These are phyloP conservation scores for Rugalucina vietnamica DNA, from an alignment of 2,888 invertebrate genomes.

Conservation along the genomic window DNA sequence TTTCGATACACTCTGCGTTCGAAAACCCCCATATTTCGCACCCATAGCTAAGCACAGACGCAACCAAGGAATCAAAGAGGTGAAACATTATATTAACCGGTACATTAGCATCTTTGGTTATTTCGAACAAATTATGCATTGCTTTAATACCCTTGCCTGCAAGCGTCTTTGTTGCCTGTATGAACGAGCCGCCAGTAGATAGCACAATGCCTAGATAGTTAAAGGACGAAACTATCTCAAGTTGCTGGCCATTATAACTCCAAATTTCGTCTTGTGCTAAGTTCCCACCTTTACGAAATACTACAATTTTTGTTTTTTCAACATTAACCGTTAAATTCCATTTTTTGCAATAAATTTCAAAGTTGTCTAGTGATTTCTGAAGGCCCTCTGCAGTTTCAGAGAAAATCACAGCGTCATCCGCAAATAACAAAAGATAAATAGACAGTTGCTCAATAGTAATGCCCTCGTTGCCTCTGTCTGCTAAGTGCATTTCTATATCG, in stretches of 20 bases:
- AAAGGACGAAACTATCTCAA: not conserved
- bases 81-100: not conserved
- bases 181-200: not conserved
- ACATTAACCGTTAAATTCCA: not conserved
- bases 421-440: conserved; percentile 18
- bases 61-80: conserved; percentile 36
- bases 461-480: not conserved
- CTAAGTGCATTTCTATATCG: conserved; percentile 24
- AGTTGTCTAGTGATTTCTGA: not conserved
- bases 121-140: not conserved
- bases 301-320: not conserved
- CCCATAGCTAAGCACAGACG: conserved; percentile 13
- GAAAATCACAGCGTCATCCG: conserved; percentile 29
- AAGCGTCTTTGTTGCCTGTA: not conserved
- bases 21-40: conserved; percentile 31
- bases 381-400: not conserved
- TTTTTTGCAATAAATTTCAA: not conserved
- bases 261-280: not conserved
- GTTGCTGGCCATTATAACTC: too few species aligned
- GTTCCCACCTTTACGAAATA: not conserved
- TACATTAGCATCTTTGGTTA: not conserved
- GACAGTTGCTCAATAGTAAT: conserved; percentile 20
- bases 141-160: too few species aligned
- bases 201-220: not conserved
- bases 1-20: conserved; percentile 24